Percentiles rank a stretch among this genome's conserved stretches.
Evolutionary conservation across 2,113 vertebrate species (phyloP).

Genomic region (Bubalus kerabau): DNA sequence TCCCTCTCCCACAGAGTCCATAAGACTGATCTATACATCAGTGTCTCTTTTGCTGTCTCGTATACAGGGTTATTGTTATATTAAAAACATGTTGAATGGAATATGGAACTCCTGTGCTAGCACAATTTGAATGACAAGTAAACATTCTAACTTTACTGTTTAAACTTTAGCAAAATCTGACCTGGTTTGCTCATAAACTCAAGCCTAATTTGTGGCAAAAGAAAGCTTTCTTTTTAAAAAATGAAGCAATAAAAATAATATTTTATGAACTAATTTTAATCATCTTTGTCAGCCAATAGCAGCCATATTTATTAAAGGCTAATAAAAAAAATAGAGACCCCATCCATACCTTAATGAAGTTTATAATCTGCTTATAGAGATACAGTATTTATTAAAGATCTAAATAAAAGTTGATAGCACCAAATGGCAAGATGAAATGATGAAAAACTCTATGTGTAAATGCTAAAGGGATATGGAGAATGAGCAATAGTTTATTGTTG

Average conservation of each 20-base stretch:
- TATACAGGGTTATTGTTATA: not conserved
- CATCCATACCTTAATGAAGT: not conserved
- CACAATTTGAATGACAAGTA: not conserved
- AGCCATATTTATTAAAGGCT: constrained; percentile 9
- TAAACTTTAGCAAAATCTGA: not conserved
- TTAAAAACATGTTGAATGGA: not conserved
- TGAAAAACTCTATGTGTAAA: not conserved
- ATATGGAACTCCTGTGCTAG: not conserved
- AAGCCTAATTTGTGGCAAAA: not conserved
- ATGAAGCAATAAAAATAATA: not conserved
- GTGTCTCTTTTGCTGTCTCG: too few species aligned
- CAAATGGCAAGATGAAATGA: not conserved
- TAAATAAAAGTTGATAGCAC: not conserved
- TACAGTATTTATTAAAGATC: not conserved
- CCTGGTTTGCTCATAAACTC: not conserved
- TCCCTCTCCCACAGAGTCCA: too few species aligned
- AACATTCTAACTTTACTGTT: not conserved
- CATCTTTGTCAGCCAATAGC: not conserved
- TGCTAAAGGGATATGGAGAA: not conserved
- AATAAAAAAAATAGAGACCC: not conserved
- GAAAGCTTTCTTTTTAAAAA: not conserved
- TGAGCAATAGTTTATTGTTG: not conserved
- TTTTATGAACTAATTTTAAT: not conserved
- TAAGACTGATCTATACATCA: too few species aligned
- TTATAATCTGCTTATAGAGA: not conserved